phyloP scores from a whole-genome alignment of 2,888 invertebrate species.

The Lissocephala sabroskyi region DNA sequence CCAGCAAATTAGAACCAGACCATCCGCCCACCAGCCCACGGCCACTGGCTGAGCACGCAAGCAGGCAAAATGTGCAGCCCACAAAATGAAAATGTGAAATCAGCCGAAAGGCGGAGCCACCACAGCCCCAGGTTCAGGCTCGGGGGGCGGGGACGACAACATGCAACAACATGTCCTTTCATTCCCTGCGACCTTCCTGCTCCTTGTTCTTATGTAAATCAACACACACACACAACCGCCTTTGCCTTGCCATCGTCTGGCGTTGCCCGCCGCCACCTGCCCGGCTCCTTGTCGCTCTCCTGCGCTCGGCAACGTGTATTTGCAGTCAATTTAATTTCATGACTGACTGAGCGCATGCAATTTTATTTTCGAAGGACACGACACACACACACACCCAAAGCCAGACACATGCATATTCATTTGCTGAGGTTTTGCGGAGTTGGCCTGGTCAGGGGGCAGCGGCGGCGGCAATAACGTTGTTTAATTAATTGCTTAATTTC shows the following conservation, averaged over 20 bases:
- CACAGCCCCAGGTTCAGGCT: constrained; percentile 12
- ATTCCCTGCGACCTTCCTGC: too few relatives aligned
- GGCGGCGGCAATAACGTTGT: constrained; percentile 38
- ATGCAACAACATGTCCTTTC: constrained; percentile 54
- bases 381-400: constrained; percentile 19
- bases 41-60: constrained; percentile 41
- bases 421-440: constrained; percentile 7
- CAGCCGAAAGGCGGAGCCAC: constrained; percentile 30
- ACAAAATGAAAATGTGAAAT: constrained; percentile 37
- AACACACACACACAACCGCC: constrained; percentile 16
- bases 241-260: too few relatives aligned
- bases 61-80: constrained; percentile 5
- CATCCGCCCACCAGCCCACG: too few relatives aligned
- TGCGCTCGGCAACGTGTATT: constrained; percentile 40
- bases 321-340: constrained; percentile 70
- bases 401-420: constrained; percentile 1
- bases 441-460: too few relatives aligned
- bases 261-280: too few relatives aligned
- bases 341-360: constrained; percentile 66
- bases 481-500: constrained; percentile 48
- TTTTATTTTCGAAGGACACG: constrained; percentile 56
- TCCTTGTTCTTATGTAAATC: too few relatives aligned
- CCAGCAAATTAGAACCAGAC: constrained; percentile 45
- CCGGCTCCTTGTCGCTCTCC: too few relatives aligned
- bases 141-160: constrained; percentile 28